These are phyloP conservation scores for Periophthalmus modestus DNA, from an alignment of 2,113 vertebrate genomes.

Conservation along the genomic window DNA sequence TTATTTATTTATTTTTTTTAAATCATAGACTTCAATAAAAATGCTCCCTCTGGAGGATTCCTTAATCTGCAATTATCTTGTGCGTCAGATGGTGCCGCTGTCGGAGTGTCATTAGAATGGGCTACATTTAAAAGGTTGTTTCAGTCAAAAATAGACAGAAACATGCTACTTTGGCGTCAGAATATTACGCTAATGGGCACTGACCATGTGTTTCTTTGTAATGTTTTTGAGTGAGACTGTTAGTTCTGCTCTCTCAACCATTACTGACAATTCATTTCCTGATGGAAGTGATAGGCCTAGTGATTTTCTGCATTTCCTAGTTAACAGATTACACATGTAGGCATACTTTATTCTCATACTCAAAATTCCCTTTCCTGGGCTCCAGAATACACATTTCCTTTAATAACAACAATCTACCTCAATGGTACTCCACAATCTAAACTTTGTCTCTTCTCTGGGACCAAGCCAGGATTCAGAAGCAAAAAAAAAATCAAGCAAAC, in stretches of 20 bases:
- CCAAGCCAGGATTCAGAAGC: conserved; percentile 50
- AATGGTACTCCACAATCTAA: conserved; percentile 43
- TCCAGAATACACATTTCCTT: background rate
- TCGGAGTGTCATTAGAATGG: no score
- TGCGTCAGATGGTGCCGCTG: no score
- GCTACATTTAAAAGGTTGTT: no score
- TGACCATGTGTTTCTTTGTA: no score
- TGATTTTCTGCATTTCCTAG: background rate
- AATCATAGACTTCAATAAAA: no score
- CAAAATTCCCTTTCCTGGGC: conserved; percentile 3
- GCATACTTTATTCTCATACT: background rate
- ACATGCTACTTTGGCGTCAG: no score
- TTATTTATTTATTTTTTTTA: no score
- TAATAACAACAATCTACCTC: conserved; percentile 25
- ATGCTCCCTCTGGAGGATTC: no score
- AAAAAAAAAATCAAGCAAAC: conserved; percentile 53
- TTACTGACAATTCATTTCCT: background rate
- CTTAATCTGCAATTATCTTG: no score
- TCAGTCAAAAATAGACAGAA: no score
- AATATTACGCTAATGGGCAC: no score
- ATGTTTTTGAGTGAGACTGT: no score
- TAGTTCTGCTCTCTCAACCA: background rate
- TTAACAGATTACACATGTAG: background rate
- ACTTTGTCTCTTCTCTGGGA: conserved; percentile 65
- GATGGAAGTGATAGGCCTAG: background rate